Base-by-base conservation (phyloP, 2,888 invertebrate genomes). In the Neelides folsomi region DNA sequence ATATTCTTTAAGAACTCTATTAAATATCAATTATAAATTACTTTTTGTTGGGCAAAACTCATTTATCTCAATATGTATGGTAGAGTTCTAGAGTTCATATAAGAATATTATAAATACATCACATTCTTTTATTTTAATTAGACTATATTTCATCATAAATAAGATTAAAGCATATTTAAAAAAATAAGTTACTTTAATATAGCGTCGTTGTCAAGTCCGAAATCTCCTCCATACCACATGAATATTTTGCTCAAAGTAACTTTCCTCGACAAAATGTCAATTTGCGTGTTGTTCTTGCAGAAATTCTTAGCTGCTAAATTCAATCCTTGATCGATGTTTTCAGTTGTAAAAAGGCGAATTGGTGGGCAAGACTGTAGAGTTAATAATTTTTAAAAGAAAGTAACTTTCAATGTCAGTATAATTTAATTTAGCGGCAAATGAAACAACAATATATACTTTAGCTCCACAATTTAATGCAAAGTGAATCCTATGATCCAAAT, bases 381-480 rank as follows among this genome's bases (percentile, higher is more conserved):
- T n/a, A n/a, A n/a, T n/a, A n/a, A n/a, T n/a, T n/a, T n/a, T n/a
- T n/a, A n/a, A n/a, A n/a, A n/a, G n/a, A n/a, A n/a, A n/a, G n/a
- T n/a, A 12, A 12, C n/a, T 45, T 46, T 34, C 15, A 10, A 16
- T 10, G 4, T 34, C 35, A 34, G 16, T 34, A 44, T 7, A 44
- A 35, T 8, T 10, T 12, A 12, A n/a, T n/a, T n/a, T n/a, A n/a
- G n/a, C n/a, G n/a, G n/a, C n/a, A n/a, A n/a, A n/a, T n/a, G n/a
- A n/a, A n/a, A n/a, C n/a, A n/a, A n/a, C n/a, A n/a, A n/a, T n/a
- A n/a, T n/a, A 36, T 48, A 52, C 52, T 66, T 69, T 70, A 35
- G 71, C 71, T 51, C 71, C 72, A 66, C 71, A 71, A 40, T 70
- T 70, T 9, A 72, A 62, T 15, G 71, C 71, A 66, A 72, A 72